These are phyloP conservation scores for Cephus rjabovi DNA, from an alignment of 2,888 invertebrate genomes.

Conservation along the genomic window DNA sequence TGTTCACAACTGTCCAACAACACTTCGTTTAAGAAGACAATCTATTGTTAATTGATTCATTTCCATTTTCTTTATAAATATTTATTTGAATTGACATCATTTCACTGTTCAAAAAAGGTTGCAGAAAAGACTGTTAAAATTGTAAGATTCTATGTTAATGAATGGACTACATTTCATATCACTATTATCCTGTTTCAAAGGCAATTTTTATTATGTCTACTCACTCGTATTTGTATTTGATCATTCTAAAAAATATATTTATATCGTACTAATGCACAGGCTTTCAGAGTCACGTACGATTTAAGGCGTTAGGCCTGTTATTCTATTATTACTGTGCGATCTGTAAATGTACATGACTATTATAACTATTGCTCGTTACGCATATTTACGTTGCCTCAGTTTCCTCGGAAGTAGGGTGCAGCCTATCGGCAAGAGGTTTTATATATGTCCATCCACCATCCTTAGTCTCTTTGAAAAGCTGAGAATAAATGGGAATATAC, in stretches of 20 bases:
- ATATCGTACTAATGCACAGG: not conserved
- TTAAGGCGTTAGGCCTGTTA: conserved; percentile 1
- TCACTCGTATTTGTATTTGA: not conserved
- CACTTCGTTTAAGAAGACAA: not conserved
- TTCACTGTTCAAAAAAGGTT: not conserved
- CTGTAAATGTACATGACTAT: conserved; percentile 27
- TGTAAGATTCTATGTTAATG: not conserved
- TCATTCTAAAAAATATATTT: not conserved
- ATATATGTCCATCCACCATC: conserved; percentile 75
- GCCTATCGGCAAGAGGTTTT: conserved; percentile 69
- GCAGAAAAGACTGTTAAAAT: not conserved
- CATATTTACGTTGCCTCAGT: conserved; percentile 25
- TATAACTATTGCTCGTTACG: conserved; percentile 23
- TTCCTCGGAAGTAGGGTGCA: conserved; percentile 43
- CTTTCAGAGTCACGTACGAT: conserved; percentile 7
- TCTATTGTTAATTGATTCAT: not conserved
- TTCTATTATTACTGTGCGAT: conserved; percentile 7
- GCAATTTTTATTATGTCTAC: not conserved
- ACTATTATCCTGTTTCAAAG: not conserved
- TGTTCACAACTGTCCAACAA: not conserved
- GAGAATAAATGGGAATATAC: conserved; percentile 33
- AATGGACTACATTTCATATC: not conserved
- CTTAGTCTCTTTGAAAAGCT: conserved; percentile 79
- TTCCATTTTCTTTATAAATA: not conserved
- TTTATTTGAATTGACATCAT: not conserved